phyloP scores from a whole-genome alignment of 2,888 invertebrate species.

The Stegana nigrithorax region DNA sequence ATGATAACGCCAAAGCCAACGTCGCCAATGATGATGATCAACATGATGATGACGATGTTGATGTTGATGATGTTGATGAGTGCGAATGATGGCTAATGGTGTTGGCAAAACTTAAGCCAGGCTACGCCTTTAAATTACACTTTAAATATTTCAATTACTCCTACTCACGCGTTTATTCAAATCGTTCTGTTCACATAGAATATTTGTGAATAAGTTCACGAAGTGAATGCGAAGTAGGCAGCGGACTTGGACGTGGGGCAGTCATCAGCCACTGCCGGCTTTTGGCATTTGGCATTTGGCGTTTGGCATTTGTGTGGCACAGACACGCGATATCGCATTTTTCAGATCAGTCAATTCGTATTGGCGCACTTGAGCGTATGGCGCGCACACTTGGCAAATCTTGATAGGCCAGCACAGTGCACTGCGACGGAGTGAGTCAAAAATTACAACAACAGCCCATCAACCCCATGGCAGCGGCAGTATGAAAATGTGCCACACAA shows the following conservation, averaged over 20 bases:
- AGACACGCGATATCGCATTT: slow-evolving; percentile 25
- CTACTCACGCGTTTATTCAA: no score
- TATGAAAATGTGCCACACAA: no score
- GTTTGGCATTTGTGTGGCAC: slow-evolving; percentile 12
- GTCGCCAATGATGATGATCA: background rate
- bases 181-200: no score
- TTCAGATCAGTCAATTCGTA: slow-evolving; percentile 36
- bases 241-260: no score
- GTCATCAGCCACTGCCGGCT: no score
- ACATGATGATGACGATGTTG: no score
- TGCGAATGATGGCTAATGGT: background rate
- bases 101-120: background rate
- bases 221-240: no score
- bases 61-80: background rate
- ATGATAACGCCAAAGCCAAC: background rate
- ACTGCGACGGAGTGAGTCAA: no score
- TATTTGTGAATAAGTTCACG: no score
- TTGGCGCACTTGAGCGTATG: slow-evolving; percentile 41
- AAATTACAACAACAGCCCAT: slow-evolving; percentile 8
- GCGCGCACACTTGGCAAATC: slow-evolving; percentile 63
- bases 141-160: no score
- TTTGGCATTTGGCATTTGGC: background rate
- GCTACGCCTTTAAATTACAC: no score
- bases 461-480: background rate
- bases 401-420: slow-evolving; percentile 63